These are phyloP conservation scores for Argyra leucocephala DNA, from an alignment of 2,888 invertebrate species.

Conservation along the genomic window DNA sequence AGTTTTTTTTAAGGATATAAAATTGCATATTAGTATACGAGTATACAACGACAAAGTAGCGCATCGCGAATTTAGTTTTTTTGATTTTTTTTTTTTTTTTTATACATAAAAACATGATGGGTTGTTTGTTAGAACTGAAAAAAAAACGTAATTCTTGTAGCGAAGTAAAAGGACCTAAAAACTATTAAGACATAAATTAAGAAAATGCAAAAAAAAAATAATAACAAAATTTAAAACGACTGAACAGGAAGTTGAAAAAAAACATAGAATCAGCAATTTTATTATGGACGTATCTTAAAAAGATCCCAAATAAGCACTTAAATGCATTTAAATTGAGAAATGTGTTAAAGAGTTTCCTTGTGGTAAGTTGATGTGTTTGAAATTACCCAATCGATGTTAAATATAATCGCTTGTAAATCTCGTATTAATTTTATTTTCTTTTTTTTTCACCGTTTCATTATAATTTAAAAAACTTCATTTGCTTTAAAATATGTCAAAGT, in stretches of 20 bases:
- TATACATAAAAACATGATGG: too few relatives aligned
- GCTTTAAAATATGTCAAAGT: too few relatives aligned
- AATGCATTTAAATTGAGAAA: not conserved
- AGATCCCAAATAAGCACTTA: not conserved
- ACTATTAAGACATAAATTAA: slow-evolving; percentile 7
- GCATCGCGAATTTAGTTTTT: too few relatives aligned
- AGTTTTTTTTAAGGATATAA: not conserved
- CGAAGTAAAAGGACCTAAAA: not conserved
- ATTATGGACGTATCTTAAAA: too few relatives aligned
- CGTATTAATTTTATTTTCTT: too few relatives aligned
- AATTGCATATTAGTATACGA: not conserved
- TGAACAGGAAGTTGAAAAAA: not conserved
- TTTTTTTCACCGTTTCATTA: too few relatives aligned
- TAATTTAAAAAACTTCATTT: too few relatives aligned
- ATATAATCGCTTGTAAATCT: slow-evolving; percentile 9
- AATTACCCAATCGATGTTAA: too few relatives aligned
- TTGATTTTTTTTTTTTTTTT: too few relatives aligned
- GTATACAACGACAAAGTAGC: too few relatives aligned
- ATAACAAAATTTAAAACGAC: slow-evolving; percentile 2
- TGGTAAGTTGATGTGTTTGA: too few relatives aligned
- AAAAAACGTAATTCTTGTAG: slow-evolving; percentile 8
- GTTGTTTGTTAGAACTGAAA: slow-evolving; percentile 7
- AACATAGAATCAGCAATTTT: slow-evolving; percentile 5
- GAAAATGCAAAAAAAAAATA: slow-evolving; percentile 7
- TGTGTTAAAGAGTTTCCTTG: not conserved